Base-by-base conservation (phyloP, 2,888 invertebrate genomes). In the Abrostola tripartita region DNA sequence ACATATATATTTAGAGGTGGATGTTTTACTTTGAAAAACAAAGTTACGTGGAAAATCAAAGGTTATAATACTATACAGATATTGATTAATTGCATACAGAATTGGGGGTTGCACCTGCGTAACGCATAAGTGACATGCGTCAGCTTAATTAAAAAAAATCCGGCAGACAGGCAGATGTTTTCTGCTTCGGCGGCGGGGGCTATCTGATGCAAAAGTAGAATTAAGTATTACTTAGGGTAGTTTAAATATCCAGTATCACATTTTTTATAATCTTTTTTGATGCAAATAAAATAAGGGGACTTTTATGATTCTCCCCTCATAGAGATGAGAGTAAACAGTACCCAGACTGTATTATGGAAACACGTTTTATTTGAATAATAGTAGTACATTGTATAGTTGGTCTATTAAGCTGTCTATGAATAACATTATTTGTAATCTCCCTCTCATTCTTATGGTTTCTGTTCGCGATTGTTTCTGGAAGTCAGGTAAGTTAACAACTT, bases 251-350 rank as follows among this genome's bases (percentile, higher is more conserved):
- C 49, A 63, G 49, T 60, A 54, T 56, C 38, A 55, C 24, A 42
- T 71, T 59, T 11, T 42, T 49, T 61, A 53, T 41, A 53, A 49
- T 51, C 44, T 47, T 57, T 68, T 74, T 65, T 73, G 37, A 65
- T 72, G 71, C 52, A 51, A 65, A 75, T 75, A 35, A 71, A 37
- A 65, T 71, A 53, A 41, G 37, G 71, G 61, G 40, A 8, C 37
- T 52, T 54, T 60, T 50, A 61, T 51, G 49, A 37, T 41, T 54
- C 57, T 61, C 65, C 71, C 75, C 50, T 55, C 35, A 55, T 61
- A n/a, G 40, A 5, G 24, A 57, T 35, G 60, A 14, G 37, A 68
- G 59, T 59, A 37, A 37, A 38, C 47, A n/a, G 37, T 51, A 12
- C n/a, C 40, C 54, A 65, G 60, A 65, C 71, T 62, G 42, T 47